Conservation (phyloP, 2,888 invertebrate genomes). For the Pantelozetes paolii region DNA sequence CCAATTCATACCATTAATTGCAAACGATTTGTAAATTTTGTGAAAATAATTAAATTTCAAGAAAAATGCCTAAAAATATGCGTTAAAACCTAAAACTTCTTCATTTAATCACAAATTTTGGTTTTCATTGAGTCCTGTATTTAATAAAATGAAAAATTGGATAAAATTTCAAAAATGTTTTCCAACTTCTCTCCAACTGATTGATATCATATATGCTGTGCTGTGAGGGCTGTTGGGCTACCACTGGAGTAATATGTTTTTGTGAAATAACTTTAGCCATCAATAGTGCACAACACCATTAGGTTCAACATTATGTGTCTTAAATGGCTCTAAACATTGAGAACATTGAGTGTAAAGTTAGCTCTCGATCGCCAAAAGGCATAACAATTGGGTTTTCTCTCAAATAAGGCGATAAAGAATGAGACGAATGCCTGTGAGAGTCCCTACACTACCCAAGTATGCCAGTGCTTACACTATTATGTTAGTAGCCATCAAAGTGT, state of each 20-base stretch:
- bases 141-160: neutral
- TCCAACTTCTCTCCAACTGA: neutral
- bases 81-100: neutral
- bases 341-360: neutral
- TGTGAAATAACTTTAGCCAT: neutral
- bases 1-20: neutral
- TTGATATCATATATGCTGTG: neutral
- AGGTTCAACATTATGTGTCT: constrained; percentile 1
- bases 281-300: constrained; percentile 5
- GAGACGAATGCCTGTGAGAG: constrained; percentile 10
- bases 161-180: neutral
- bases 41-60: no score
- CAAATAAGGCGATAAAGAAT: constrained; percentile 6
- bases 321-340: neutral
- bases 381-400: neutral
- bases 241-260: constrained; percentile 12
- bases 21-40: neutral
- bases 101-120: neutral
- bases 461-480: neutral
- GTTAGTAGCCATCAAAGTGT: neutral
- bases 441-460: neutral
- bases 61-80: no score
- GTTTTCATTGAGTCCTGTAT: neutral
- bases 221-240: neutral
- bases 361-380: neutral